phyloP scores from a whole-genome alignment of 2,113 vertebrate genomes.

The Chloebia gouldiae region DNA sequence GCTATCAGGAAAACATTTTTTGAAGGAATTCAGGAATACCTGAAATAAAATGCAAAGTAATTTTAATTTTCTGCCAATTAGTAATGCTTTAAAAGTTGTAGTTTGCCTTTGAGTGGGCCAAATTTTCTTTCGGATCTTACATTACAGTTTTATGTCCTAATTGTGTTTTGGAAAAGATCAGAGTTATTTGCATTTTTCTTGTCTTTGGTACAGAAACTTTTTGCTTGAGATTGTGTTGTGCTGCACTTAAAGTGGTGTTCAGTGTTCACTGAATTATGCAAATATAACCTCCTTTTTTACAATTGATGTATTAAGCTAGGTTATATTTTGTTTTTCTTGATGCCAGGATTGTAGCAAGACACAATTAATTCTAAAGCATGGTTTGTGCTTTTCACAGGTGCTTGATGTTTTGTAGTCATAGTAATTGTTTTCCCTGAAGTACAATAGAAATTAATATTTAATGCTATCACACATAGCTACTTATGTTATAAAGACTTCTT shows the following conservation, averaged over 20 bases:
- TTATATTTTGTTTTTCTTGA: slow-evolving; percentile 19
- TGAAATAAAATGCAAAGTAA: background rate
- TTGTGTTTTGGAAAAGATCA: background rate
- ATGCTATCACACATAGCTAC: slow-evolving; percentile 50
- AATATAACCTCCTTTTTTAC: slow-evolving; percentile 52
- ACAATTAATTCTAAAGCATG: slow-evolving; percentile 16
- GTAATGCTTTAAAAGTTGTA: background rate
- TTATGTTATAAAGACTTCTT: slow-evolving; percentile 59
- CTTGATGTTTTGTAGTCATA: slow-evolving; percentile 48
- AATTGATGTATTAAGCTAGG: background rate
- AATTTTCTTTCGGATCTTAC: background rate
- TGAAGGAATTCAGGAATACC: background rate
- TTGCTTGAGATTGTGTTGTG: slow-evolving; percentile 21
- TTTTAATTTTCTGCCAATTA: background rate
- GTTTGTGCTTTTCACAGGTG: slow-evolving; percentile 48
- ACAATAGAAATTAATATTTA: slow-evolving; percentile 67
- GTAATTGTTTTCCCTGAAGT: slow-evolving; percentile 65
- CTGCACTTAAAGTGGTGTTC: slow-evolving; percentile 12
- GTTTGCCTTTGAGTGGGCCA: background rate
- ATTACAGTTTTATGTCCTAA: background rate
- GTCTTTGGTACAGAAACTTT: slow-evolving; percentile 35
- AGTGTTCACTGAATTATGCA: slow-evolving; percentile 55
- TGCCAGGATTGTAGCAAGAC: background rate
- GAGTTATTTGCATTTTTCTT: slow-evolving; percentile 13
- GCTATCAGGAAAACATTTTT: background rate